Percentiles rank a stretch among this genome's conserved stretches.
These are phyloP conservation scores for Notothenia coriiceps DNA, from an alignment of 2,113 vertebrate genomes.

Conservation along the genomic window DNA sequence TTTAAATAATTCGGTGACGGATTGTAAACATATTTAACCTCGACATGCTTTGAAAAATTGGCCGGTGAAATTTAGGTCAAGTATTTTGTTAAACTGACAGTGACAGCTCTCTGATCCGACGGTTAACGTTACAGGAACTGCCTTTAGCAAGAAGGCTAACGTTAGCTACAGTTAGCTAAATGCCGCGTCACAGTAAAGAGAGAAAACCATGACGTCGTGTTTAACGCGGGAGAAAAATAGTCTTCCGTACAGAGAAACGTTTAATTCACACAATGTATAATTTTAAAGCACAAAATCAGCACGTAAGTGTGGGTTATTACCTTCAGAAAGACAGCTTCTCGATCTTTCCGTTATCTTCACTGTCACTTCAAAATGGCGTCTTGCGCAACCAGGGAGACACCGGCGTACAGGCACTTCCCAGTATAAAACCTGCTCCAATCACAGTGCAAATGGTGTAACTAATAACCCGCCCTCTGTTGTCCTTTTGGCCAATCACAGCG, in stretches of 20 bases:
- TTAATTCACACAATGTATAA: fast-evolving
- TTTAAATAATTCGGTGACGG: not conserved
- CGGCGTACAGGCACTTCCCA: slow-evolving; percentile 73
- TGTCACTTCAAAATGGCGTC: slow-evolving; percentile 86
- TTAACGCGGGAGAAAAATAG: not conserved
- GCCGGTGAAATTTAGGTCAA: too few species aligned
- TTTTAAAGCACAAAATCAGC: not conserved
- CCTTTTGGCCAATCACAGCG: slow-evolving; percentile 41
- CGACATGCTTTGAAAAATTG: not conserved
- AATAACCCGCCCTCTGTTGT: slow-evolving; percentile 11
- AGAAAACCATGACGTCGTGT: slow-evolving; percentile 56
- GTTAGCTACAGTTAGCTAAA: slow-evolving; percentile 55
- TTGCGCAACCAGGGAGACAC: slow-evolving; percentile 81
- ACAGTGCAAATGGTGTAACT: not conserved
- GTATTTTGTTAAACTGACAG: not conserved
- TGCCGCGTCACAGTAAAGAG: slow-evolving; percentile 79
- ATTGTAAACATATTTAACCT: fast-evolving
- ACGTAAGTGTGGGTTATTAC: slow-evolving; percentile 49
- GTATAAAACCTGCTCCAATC: slow-evolving; percentile 67
- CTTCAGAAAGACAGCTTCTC: slow-evolving; percentile 77
- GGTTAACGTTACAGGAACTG: slow-evolving; percentile 16
- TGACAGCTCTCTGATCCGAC: not conserved
- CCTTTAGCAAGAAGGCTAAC: slow-evolving; percentile 5
- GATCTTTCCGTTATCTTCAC: slow-evolving; percentile 78
- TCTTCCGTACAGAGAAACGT: not conserved